Base-by-base conservation (phyloP, 2,888 invertebrate species). In the Pocota personata region DNA sequence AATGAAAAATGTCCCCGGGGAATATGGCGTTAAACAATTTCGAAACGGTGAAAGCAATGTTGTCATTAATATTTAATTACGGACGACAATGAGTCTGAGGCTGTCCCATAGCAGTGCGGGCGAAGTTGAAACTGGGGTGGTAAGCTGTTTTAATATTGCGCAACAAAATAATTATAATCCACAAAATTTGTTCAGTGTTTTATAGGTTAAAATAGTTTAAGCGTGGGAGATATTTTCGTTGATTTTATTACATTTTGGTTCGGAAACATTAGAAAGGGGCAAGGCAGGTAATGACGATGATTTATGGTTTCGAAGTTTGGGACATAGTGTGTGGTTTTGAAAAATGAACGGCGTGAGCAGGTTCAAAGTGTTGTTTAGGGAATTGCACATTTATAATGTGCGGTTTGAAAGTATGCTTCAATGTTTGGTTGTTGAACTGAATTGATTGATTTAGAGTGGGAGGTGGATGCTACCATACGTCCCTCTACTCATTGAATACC, bases 1-100 rank as follows among this genome's bases (percentile, higher is more conserved):
- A 75, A 75, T 75, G 64, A 43, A 75, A 76, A 64, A 35, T 55
- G 14, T 24, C 24, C 16, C 55, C 43, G 16, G 24, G 55, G 52
- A 46, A 71, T 14, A 48, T 32, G 64, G 55, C 50, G 46, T 66
- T 58, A 21, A 67, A 14, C 67, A 58, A 67, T 76, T 67, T 76
- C n/a, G 50, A 76, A 76, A 76, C n/a, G 27, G 48, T 10, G 40
- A 30, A 55, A 66, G 55, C 66, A 37, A 57, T 57, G 66, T 75
- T 75, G 64, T 75, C 75, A 24, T 75, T 66, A 66, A 75, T 75
- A 75, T 75, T 75, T 75, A 75, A 75, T 57, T 75, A 75, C 64
- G 46, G 46, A 57, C 46, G 21, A 66, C 75, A 75, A 62, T 57
- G 64, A 35, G 64, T 35, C 35, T 57, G n/a, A 40, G 64, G 46